Percentiles rank a stretch among this genome's conserved stretches.
Evolutionary conservation across 2,113 vertebrate species (phyloP).

Genomic region (Onychostoma macrolepis): DNA sequence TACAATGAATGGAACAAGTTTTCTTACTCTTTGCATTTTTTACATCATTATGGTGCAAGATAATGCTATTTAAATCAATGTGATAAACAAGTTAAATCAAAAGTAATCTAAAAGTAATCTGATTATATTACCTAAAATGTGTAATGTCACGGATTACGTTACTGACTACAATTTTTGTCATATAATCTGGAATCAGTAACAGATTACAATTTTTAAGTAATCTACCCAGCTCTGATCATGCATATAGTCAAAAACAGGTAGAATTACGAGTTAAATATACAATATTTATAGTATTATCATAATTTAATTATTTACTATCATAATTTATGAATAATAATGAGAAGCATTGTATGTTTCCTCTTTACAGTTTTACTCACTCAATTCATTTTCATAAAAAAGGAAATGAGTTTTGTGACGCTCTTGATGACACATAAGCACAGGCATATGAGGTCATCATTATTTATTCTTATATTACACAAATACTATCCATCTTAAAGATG

Average conservation of each 20-base stretch:
- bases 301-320: neutral
- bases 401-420: neutral
- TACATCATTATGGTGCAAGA: too few species aligned
- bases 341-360: neutral
- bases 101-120: too few species aligned
- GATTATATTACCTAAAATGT: too few species aligned
- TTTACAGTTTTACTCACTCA: neutral
- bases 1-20: too few species aligned
- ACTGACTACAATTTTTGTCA: too few species aligned
- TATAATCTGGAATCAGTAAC: too few species aligned
- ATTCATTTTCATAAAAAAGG: neutral
- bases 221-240: too few species aligned
- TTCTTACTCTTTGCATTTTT: too few species aligned
- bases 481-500: slow-evolving; percentile 17
- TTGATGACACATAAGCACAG: slow-evolving; percentile 7
- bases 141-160: too few species aligned
- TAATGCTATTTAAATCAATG: too few species aligned
- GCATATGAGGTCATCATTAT: neutral
- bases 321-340: neutral
- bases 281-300: neutral
- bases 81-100: too few species aligned
- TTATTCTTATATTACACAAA: slow-evolving; percentile 29
- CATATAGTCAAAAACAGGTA: neutral
- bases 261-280: neutral
- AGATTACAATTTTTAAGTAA: too few species aligned